Conservation (phyloP, 2,888 invertebrate species). For the Trissolcus japonicus region DNA sequence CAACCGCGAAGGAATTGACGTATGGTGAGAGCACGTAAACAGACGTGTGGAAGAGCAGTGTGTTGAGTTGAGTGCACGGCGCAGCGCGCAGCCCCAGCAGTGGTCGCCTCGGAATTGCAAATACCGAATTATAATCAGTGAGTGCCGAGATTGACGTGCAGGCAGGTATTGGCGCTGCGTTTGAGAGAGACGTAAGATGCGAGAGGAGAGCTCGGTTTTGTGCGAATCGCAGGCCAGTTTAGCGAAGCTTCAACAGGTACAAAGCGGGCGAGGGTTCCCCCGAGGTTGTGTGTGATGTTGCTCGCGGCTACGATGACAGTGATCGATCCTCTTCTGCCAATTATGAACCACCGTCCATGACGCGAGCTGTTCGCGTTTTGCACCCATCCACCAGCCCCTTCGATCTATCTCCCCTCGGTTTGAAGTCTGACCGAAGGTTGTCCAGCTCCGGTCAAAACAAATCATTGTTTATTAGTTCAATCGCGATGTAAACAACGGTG, state of each 20-base stretch:
- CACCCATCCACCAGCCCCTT: not conserved
- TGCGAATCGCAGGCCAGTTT: not conserved
- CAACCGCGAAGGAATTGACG: slow-evolving; percentile 27
- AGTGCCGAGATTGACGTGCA: no score
- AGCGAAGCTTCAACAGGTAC: slow-evolving; percentile 13
- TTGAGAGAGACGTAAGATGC: slow-evolving; percentile 5
- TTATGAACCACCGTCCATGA: slow-evolving; percentile 14
- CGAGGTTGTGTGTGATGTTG: not conserved
- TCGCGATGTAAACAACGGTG: no score
- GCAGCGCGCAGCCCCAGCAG: not conserved
- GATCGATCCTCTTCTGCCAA: slow-evolving; percentile 25
- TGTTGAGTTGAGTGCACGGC: slow-evolving; percentile 1
- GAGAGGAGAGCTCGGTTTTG: not conserved
- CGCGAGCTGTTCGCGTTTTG: not conserved
- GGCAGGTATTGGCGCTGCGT: not conserved
- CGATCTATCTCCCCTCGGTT: not conserved
- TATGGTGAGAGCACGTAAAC: slow-evolving; percentile 38
- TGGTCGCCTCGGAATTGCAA: slow-evolving; percentile 1
- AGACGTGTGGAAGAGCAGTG: slow-evolving; percentile 24
- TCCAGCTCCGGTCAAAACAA: no score
- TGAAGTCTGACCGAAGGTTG: no score
- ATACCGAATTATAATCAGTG: not conserved
- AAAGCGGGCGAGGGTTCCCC: not conserved
- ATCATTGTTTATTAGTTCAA: no score
- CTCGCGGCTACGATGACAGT: slow-evolving; percentile 18